phyloP scores from a whole-genome alignment of 1,140 invertebrate species.

The Tetramorium alpestre region DNA sequence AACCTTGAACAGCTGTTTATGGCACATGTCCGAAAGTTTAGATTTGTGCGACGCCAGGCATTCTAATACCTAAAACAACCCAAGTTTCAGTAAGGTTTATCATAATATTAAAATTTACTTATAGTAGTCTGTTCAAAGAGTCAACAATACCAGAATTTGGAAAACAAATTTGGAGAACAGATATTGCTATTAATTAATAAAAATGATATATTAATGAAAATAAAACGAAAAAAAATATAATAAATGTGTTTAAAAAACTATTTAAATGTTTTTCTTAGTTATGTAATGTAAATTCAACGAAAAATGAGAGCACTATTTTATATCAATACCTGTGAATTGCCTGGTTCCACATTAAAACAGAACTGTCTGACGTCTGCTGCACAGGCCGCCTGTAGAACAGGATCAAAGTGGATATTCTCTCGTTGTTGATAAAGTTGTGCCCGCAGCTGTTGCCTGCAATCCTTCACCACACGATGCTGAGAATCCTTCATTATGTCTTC shows the following conservation, averaged over 20 bases:
- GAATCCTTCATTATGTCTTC: slow-evolving; percentile 94
- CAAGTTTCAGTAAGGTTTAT: background rate
- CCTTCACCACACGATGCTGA: slow-evolving; percentile 92
- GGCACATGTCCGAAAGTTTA: slow-evolving; percentile 90
- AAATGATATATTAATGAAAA: background rate
- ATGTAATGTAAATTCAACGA: background rate
- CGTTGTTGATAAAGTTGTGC: slow-evolving; percentile 95
- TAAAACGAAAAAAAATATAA: background rate
- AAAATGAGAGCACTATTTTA: background rate
- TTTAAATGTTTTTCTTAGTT: background rate
- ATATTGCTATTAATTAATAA: background rate
- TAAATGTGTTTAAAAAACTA: background rate
- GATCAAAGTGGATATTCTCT: slow-evolving; percentile 94
- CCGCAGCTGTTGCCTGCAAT: slow-evolving; percentile 95
- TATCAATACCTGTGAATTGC: slow-evolving; percentile 90
- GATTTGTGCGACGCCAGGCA: slow-evolving; percentile 92
- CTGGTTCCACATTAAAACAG: slow-evolving; percentile 90
- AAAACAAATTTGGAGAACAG: background rate
- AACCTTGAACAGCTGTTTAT: slow-evolving; percentile 93
- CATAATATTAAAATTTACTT: background rate
- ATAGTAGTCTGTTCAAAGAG: background rate
- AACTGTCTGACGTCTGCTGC: slow-evolving; percentile 91
- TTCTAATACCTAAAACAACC: slow-evolving; percentile 90
- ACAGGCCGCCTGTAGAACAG: slow-evolving; percentile 91
- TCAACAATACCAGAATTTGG: background rate